These are phyloP conservation scores for Chaenogobius annularis DNA, from an alignment of 2,113 vertebrate genomes.

Conservation along the genomic window DNA sequence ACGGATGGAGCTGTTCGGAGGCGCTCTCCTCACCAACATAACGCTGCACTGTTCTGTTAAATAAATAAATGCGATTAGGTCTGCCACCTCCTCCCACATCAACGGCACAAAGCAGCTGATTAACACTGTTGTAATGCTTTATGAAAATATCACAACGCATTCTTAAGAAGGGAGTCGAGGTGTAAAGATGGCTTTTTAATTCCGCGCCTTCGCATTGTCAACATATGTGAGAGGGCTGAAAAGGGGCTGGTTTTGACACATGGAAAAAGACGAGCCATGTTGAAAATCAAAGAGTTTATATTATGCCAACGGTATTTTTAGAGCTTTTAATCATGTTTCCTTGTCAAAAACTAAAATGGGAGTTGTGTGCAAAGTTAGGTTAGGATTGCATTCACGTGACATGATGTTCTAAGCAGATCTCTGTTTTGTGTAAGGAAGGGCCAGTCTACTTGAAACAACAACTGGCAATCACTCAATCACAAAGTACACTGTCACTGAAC, in stretches of 20 bases:
- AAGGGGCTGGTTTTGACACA: constrained; percentile 72
- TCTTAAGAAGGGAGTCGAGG: constrained; percentile 69
- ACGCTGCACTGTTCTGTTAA: constrained; percentile 49
- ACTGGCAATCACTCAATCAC: no score
- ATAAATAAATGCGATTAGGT: constrained; percentile 70
- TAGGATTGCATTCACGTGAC: constrained; percentile 14
- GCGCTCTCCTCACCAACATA: constrained; percentile 51
- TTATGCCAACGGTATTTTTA: background rate
- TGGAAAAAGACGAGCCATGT: constrained; percentile 56
- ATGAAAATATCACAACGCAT: constrained; percentile 70
- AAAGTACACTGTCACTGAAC: no score
- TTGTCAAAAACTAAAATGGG: background rate
- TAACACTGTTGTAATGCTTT: constrained; percentile 71
- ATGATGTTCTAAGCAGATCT: background rate
- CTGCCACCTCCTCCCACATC: constrained; percentile 62
- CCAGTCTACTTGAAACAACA: no score
- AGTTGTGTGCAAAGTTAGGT: background rate
- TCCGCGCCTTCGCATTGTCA: constrained; percentile 67
- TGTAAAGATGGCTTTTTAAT: constrained; percentile 77
- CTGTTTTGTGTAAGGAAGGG: no score
- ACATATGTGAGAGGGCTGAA: constrained; percentile 73
- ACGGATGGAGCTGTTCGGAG: constrained; percentile 47
- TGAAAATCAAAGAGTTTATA: background rate
- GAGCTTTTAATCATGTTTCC: background rate
- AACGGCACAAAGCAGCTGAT: constrained; percentile 73